Percentiles rank a stretch among this genome's conserved stretches.
These are phyloP conservation scores for Bucco capensis DNA, from an alignment of 2,113 vertebrate species.

Conservation along the genomic window DNA sequence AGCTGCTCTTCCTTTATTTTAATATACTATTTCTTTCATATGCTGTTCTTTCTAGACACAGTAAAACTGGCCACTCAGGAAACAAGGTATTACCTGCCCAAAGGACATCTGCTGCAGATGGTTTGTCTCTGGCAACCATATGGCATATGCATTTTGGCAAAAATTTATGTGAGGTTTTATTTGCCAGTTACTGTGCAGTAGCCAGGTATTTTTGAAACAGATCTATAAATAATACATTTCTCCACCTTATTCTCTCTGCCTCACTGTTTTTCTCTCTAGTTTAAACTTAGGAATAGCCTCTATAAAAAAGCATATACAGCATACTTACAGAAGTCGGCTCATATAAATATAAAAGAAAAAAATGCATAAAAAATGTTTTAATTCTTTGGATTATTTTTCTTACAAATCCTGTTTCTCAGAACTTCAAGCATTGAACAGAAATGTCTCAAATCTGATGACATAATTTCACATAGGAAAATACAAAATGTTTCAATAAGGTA, in stretches of 20 bases:
- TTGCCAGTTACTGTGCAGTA: constrained; percentile 12
- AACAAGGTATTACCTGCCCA: background rate
- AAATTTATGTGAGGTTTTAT: background rate
- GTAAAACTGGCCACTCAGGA: background rate
- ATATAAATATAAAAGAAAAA: background rate
- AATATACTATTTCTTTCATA: background rate
- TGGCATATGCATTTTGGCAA: constrained; percentile 16
- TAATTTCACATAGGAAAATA: background rate
- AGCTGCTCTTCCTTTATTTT: background rate
- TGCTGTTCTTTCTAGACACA: background rate
- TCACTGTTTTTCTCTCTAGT: background rate
- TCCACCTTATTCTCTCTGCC: background rate
- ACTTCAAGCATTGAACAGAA: background rate
- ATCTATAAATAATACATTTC: background rate
- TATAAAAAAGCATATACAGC: background rate
- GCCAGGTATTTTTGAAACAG: constrained; percentile 6
- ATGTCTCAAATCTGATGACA: background rate
- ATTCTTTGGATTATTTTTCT: background rate
- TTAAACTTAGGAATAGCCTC: background rate
- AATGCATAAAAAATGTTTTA: background rate
- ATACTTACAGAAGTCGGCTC: background rate
- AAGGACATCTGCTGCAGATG: constrained; percentile 23
- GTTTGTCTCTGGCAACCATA: constrained; percentile 28
- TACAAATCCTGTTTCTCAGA: background rate
- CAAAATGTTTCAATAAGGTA: background rate